Base-by-base conservation (phyloP, 2,113 vertebrate species). In the Empidonax traillii region DNA sequence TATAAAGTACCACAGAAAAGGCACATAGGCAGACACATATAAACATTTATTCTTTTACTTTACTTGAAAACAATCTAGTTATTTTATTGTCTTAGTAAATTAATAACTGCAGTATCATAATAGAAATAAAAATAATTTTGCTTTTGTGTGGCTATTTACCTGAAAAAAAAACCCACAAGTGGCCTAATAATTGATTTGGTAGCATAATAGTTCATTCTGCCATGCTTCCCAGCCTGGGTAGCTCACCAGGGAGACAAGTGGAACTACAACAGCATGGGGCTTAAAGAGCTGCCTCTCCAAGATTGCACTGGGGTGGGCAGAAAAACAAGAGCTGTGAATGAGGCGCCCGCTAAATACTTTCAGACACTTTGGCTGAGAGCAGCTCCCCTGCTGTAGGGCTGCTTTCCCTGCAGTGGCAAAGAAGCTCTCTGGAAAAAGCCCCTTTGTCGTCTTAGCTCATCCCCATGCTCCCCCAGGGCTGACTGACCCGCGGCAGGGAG, bases 151-250 rank as follows among this genome's bases (percentile, higher is more conserved):
- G 10, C 11, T 56, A 33, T 76, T 78, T 74, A 77, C 17, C 16
- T 31, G 35, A 47, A 78, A 59, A 55, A 62, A 12, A 9, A 33
- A 17, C 24, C 10, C 12, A 22, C 15, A 53, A 46, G 27, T 10
- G 17, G 43, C 23, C 15, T 55, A 78, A 75, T 14, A 74, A 31
- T 33, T 59, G 5, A 25, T 23, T 87, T 56, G 46, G 20, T 35
- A 61, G 43, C 41, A 33, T 1, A 7, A 44, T 0, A 39, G 65
- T n/a, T 65, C 35, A 18, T 30, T 89, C 35, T 63, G 61, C 37
- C 10, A 3, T 0, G 31, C 27, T n/a, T 15, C 15, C 46, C 4
- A 0, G 12, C 16, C 1, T 0, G 27, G 14, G 19, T 3, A 0
- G 28, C 77, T 65, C 85, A 52, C n/a, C 44, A 13, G 4, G 62